Evolutionary conservation across 2,797 vertebrate genomes (phyloP).

Genomic region (Paratrypauchen microcephalus): DNA sequence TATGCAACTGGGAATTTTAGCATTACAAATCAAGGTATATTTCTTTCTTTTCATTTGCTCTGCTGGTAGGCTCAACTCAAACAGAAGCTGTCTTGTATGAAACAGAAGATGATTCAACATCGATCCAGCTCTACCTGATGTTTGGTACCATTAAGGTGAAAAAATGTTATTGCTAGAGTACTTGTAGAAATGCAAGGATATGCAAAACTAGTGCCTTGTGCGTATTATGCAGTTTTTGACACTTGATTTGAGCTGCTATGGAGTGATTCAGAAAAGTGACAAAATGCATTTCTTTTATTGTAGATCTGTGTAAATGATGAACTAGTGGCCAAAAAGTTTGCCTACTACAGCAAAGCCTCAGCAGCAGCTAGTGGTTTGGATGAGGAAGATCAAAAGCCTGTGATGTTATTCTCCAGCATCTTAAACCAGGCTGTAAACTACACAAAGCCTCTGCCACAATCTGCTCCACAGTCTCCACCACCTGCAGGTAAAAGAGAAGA

Average conservation of each 20-base stretch:
- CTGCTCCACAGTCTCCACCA: background rate
- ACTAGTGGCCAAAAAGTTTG: conserved; percentile 88
- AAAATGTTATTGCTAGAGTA: background rate
- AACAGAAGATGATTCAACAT: conserved; percentile 67
- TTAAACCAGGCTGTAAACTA: conserved; percentile 36
- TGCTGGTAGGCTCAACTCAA: conserved; percentile 72
- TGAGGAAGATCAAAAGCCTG: conserved; percentile 32
- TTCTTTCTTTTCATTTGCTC: background rate
- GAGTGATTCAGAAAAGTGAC: background rate
- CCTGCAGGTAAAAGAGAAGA: conserved; percentile 26
- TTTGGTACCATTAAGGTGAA: conserved; percentile 83
- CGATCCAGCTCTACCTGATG: conserved; percentile 86
- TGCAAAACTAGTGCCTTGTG: background rate
- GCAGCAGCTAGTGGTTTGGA: conserved; percentile 7
- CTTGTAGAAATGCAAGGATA: background rate
- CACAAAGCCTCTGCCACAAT: conserved; percentile 3
- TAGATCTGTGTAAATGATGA: conserved; percentile 93
- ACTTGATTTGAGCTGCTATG: background rate
- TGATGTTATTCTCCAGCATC: conserved; percentile 56
- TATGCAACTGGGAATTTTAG: background rate
- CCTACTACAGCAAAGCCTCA: conserved; percentile 56
- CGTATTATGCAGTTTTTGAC: background rate
- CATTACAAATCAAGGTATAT: background rate
- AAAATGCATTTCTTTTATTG: background rate
- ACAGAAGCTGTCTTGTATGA: conserved; percentile 81